Percentiles rank a stretch among this genome's conserved stretches.
Conservation (phyloP, 2,797 vertebrate species). For the Lacerta viridis region DNA sequence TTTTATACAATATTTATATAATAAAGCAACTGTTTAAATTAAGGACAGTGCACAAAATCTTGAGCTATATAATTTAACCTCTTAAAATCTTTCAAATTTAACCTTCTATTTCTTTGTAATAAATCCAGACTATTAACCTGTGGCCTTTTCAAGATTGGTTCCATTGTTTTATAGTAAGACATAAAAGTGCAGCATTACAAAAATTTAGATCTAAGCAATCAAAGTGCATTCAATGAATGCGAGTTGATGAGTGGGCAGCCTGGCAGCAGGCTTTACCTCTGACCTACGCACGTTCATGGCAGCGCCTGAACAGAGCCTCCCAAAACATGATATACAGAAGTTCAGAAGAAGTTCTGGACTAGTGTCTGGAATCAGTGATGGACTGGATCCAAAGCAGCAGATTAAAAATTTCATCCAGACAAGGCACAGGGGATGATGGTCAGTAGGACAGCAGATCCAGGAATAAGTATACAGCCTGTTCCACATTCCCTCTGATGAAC, state of each 20-base stretch:
- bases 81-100: no score
- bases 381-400: background rate
- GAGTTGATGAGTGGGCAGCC: background rate
- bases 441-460: background rate
- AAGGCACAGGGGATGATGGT: background rate
- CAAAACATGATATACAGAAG: background rate
- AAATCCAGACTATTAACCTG: background rate
- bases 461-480: background rate
- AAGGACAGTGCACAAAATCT: background rate
- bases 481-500: background rate
- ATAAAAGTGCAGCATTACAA: background rate
- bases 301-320: background rate
- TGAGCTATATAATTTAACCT: background rate
- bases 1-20: conserved; percentile 2
- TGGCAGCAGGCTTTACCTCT: background rate
- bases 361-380: background rate
- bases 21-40: conserved; percentile 7
- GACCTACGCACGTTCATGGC: no score
- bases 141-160: background rate
- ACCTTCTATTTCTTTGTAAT: background rate
- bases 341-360: background rate
- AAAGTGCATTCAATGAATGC: background rate
- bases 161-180: background rate
- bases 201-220: background rate
- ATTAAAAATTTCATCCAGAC: background rate